These are phyloP conservation scores for Patiria miniata DNA, from an alignment of 35 echinoderm and acorn worm species.

Conservation along the genomic window DNA sequence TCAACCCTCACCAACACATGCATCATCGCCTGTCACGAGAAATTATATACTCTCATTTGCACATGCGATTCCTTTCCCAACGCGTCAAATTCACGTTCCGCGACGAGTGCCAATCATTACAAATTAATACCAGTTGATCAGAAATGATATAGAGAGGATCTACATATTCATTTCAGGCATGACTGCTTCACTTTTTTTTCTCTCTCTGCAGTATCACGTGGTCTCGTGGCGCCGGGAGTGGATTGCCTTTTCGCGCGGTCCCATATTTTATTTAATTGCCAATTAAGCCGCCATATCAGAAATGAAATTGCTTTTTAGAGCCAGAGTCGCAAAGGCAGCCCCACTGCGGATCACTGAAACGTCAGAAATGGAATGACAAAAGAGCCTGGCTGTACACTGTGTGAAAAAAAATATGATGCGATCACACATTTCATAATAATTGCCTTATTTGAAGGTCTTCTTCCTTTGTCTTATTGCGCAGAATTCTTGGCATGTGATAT, in stretches of 20 bases:
- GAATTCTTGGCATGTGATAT: background rate
- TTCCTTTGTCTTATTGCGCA: background rate
- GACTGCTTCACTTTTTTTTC: background rate
- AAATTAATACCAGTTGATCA: constrained; percentile 23
- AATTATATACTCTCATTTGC: background rate
- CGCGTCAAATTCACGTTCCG: constrained; percentile 19
- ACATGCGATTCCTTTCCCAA: background rate
- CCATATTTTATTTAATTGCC: constrained; percentile 32
- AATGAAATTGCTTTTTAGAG: constrained; percentile 27
- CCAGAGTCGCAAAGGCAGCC: background rate
- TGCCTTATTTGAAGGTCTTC: background rate
- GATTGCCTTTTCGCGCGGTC: constrained; percentile 19
- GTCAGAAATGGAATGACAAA: background rate
- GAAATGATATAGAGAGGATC: constrained; percentile 9
- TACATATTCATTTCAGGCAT: constrained; percentile 29
- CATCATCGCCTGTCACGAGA: background rate
- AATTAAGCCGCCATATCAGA: constrained; percentile 10
- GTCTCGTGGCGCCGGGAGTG: background rate
- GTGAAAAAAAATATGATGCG: background rate
- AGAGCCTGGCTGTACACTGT: background rate
- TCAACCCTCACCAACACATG: background rate
- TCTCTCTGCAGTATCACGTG: constrained; percentile 6
- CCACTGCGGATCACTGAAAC: background rate
- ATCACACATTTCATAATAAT: background rate
- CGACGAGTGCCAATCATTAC: constrained; percentile 16